Evolutionary conservation across 2,113 vertebrate genomes (phyloP).

Genomic region (Festucalex cinctus): DNA sequence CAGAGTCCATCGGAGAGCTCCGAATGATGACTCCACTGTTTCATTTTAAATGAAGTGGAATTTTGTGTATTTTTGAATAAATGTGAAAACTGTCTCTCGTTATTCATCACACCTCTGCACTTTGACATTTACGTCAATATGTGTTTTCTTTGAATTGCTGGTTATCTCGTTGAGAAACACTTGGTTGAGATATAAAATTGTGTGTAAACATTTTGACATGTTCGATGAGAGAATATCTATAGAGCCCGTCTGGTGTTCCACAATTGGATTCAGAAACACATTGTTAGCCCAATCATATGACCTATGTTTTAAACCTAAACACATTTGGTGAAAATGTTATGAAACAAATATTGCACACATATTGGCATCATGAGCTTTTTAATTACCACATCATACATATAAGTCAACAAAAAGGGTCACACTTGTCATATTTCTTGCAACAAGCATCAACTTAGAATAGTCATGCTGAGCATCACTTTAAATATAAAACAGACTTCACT

Average conservation of each 20-base stretch:
- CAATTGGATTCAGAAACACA: no score
- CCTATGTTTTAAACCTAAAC: no score
- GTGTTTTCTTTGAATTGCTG: no score
- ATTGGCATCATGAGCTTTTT: conserved; percentile 20
- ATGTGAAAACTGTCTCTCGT: conserved; percentile 13
- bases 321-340: neutral
- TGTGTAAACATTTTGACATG: no score
- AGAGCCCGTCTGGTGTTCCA: no score
- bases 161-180: no score
- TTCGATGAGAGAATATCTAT: no score
- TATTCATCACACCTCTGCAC: neutral
- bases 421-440: conserved; percentile 46
- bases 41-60: conserved; percentile 3
- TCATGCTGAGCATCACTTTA: conserved; percentile 3
- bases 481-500: conserved; percentile 25
- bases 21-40: conserved; percentile 56
- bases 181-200: no score
- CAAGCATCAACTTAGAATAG: conserved; percentile 33
- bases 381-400: conserved; percentile 51
- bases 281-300: conserved; percentile 7
- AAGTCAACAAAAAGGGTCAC: conserved; percentile 47
- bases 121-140: neutral
- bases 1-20: conserved; percentile 78
- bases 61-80: conserved; percentile 64
- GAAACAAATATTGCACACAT: neutral